These are phyloP conservation scores for Hyaena hyaena DNA, from an alignment of 2,113 vertebrate species.

Conservation along the genomic window DNA sequence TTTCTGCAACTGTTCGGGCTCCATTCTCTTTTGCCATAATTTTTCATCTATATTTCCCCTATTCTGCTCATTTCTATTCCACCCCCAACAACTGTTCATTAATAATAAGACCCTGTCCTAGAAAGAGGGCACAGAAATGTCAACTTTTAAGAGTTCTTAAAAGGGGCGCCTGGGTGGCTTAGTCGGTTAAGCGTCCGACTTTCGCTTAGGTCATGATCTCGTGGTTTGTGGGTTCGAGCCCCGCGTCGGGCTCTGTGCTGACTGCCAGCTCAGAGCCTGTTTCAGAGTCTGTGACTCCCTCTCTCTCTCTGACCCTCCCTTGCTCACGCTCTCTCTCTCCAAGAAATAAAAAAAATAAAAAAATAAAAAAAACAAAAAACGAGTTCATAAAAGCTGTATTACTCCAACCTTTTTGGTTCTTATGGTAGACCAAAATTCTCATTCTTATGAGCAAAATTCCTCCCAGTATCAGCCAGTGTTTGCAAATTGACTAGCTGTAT, in stretches of 20 bases:
- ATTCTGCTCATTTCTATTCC: neutral
- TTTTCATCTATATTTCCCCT: neutral
- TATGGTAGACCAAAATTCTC: neutral
- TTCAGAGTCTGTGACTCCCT: too few species aligned
- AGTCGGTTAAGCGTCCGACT: too few species aligned
- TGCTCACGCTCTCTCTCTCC: too few species aligned
- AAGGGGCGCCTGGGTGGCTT: neutral
- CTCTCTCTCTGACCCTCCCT: too few species aligned
- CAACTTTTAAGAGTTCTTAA: slow-evolving; percentile 26
- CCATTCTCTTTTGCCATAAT: neutral
- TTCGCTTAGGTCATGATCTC: too few species aligned
- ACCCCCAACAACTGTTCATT: neutral
- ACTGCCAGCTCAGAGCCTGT: too few species aligned
- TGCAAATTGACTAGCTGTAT: neutral
- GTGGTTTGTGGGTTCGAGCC: too few species aligned
- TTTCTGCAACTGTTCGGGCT: neutral
- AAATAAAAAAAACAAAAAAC: too few species aligned
- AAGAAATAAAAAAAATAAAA: too few species aligned
- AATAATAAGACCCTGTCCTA: neutral
- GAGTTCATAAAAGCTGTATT: neutral
- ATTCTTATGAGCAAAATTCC: neutral
- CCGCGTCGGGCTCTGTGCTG: too few species aligned
- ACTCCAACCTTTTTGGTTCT: neutral
- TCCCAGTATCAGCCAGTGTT: neutral
- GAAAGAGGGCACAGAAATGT: neutral